phyloP scores from a whole-genome alignment of 1,140 invertebrate species.

The fruit fly (Drosophila melanogaster) region DNA sequence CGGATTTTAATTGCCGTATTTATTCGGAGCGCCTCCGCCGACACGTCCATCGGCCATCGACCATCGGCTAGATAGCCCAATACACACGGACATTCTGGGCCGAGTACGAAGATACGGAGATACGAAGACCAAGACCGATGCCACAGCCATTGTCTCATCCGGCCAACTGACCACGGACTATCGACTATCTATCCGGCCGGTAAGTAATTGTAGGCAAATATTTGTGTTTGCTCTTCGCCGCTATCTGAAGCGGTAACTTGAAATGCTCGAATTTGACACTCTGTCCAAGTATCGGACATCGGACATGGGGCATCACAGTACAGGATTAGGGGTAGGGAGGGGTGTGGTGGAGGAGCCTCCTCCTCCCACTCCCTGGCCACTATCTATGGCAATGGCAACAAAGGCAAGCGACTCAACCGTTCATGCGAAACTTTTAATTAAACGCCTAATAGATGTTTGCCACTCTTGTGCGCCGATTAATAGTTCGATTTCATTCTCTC shows the following conservation, averaged over 20 bases:
- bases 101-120: neutral
- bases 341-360: constrained; percentile 7
- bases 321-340: constrained; percentile 8
- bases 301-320: constrained; percentile 11
- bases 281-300: constrained; percentile 61
- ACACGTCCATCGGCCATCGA: constrained; percentile 16
- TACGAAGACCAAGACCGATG: neutral
- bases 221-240: constrained; percentile 72
- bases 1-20: constrained; percentile 58
- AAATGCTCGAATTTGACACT: constrained; percentile 76
- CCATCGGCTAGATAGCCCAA: constrained; percentile 57
- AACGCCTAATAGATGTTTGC: constrained; percentile 80
- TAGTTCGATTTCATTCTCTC: constrained; percentile 53
- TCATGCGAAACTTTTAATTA: constrained; percentile 81
- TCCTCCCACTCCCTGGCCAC: constrained; percentile 19
- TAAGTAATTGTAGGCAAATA: constrained; percentile 83
- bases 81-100: constrained; percentile 32
- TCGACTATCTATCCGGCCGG: constrained; percentile 45
- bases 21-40: constrained; percentile 30
- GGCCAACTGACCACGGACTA: constrained; percentile 39
- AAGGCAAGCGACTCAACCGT: constrained; percentile 13
- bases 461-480: constrained; percentile 68
- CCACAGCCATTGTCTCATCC: constrained; percentile 49
- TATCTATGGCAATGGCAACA: constrained; percentile 51
- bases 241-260: constrained; percentile 75